Conservation (phyloP, 2,797 vertebrate genomes). For the Rallus crepitans region DNA sequence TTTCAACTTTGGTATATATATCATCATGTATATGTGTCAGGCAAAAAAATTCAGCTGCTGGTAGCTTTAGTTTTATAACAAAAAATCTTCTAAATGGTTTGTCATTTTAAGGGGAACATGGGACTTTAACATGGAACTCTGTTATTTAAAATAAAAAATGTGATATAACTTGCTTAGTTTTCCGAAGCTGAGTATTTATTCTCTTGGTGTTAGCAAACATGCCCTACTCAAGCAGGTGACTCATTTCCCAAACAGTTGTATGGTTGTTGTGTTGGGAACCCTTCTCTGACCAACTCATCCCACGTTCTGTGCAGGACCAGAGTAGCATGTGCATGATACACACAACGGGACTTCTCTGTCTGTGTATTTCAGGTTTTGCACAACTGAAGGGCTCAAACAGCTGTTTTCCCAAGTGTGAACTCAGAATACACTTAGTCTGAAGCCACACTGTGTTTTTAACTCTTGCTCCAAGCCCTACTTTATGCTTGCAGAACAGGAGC, state of each 20-base stretch:
- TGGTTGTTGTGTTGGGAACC: not conserved
- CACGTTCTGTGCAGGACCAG: not conserved
- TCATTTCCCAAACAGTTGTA: not conserved
- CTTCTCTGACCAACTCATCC: not conserved
- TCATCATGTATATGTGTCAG: not conserved
- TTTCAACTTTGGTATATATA: not conserved
- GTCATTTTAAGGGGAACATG: not conserved
- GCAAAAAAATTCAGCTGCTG: not conserved
- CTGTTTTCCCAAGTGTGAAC: not conserved
- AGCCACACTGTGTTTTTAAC: not conserved
- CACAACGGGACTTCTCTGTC: not conserved
- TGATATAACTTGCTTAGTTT: not conserved
- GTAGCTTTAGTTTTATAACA: not conserved
- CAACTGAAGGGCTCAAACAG: not conserved
- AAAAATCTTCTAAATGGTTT: not conserved
- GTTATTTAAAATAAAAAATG: constrained; percentile 29
- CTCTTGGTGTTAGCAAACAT: not conserved
- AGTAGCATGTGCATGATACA: not conserved
- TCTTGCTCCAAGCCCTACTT: not conserved
- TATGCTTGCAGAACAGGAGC: not conserved
- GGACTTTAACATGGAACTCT: not conserved
- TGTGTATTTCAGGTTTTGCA: not conserved
- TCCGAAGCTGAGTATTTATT: not conserved
- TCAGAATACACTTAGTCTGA: not conserved
- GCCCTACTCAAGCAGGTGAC: not conserved